Conservation (phyloP, 2,888 invertebrate genomes). For the Ophion slaviceki region DNA sequence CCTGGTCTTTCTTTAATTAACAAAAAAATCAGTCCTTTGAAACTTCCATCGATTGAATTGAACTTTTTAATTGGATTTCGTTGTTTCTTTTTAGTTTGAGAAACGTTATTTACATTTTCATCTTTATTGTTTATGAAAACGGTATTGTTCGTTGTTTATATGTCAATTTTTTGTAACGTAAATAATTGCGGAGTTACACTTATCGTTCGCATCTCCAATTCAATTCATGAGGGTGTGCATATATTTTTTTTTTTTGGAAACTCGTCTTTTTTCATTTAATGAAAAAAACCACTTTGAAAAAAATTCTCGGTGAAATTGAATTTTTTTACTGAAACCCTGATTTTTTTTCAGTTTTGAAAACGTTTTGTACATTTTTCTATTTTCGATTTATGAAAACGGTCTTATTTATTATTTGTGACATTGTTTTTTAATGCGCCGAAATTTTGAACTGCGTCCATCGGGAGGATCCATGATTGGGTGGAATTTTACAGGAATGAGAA, state of each 20-base stretch:
- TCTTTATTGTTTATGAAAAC: no score
- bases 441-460: neutral
- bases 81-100: neutral
- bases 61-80: neutral
- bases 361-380: neutral
- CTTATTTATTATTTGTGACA: neutral
- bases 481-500: no score
- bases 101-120: neutral
- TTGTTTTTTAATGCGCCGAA: no score
- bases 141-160: neutral
- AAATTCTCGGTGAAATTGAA: neutral
- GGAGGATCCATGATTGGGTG: no score
- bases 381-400: no score
- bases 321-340: neutral
- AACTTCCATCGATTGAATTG: neutral
- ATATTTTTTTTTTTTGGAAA: no score
- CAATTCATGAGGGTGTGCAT: no score
- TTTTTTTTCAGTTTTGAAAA: neutral
- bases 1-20: no score
- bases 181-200: no score
- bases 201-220: no score
- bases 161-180: no score
- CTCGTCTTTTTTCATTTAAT: no score
- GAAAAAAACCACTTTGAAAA: neutral
- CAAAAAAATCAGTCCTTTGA: neutral